Percentiles rank a stretch among this genome's conserved stretches.
Evolutionary conservation across 2,113 vertebrate species (phyloP).

Genomic region (Eleginops maclovinus): DNA sequence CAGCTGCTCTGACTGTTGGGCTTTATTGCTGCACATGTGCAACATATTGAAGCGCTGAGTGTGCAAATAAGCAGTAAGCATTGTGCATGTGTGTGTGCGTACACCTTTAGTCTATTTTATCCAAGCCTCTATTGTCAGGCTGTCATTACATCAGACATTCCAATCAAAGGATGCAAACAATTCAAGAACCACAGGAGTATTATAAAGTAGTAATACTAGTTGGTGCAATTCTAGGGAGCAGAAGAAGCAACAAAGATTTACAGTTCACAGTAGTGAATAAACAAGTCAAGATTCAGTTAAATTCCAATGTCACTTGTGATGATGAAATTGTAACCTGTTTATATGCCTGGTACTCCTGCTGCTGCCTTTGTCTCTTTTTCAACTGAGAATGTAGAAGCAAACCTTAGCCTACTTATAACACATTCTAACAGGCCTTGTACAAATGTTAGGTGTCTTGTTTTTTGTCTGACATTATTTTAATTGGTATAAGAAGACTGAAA

Average conservation of each 20-base stretch:
- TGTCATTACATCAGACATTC: slow-evolving; percentile 26
- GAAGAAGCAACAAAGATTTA: no score
- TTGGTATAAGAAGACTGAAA: no score
- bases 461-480: background rate
- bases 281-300: slow-evolving; percentile 8
- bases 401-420: background rate
- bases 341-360: background rate
- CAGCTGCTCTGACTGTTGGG: background rate
- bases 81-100: background rate
- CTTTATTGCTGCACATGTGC: slow-evolving; percentile 3
- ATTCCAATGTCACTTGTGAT: background rate
- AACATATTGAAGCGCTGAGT: slow-evolving; percentile 17
- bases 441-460: no score
- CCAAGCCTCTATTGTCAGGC: background rate
- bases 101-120: no score
- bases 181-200: background rate
- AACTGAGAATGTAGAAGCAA: background rate
- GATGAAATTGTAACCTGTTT: background rate
- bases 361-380: background rate
- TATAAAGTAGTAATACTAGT: no score
- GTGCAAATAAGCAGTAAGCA: background rate
- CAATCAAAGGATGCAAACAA: background rate
- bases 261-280: background rate
- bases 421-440: background rate
- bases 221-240: background rate